phyloP scores from a whole-genome alignment of 1,140 invertebrate species.

The Globodera ellingtonae region DNA sequence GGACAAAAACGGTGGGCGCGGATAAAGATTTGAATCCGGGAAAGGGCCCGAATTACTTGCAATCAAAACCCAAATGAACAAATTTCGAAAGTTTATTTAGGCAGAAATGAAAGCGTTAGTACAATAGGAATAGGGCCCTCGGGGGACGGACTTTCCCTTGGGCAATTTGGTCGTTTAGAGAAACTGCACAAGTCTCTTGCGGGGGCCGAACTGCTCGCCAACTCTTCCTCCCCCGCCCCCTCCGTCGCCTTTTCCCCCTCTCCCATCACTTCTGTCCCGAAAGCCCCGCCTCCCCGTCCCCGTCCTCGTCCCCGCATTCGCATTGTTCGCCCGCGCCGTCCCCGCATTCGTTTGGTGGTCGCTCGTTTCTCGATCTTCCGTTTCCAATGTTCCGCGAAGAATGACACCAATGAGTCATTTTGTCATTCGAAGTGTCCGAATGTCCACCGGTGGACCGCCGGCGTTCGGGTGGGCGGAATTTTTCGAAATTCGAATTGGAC shows the following conservation, averaged over 20 bases:
- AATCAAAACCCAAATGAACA: too few relatives aligned
- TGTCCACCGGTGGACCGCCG: conserved; percentile 2
- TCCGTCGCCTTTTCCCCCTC: not conserved
- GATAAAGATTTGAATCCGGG: too few relatives aligned
- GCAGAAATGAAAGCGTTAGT: too few relatives aligned
- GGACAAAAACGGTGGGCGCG: not conserved
- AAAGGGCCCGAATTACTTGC: too few relatives aligned
- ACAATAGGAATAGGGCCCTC: too few relatives aligned
- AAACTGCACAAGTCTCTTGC: not conserved
- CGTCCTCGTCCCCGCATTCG: not conserved
- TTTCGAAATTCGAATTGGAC: not conserved
- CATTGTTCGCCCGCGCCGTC: not conserved
- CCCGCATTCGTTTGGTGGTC: not conserved
- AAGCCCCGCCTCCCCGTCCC: not conserved
- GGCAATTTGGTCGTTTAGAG: not conserved
- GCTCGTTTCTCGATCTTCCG: not conserved
- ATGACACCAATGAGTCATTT: not conserved
- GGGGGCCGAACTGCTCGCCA: not conserved
- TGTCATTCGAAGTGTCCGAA: not conserved
- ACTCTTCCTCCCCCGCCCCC: not conserved
- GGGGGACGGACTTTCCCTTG: too few relatives aligned
- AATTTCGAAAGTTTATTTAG: too few relatives aligned
- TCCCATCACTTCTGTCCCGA: not conserved
- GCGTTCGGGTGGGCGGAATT: not conserved
- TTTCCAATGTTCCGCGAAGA: conserved; percentile 2